Evolutionary conservation across 1,140 invertebrate genomes (phyloP).

Genomic region (Daktulosphaira vitifoliae): DNA sequence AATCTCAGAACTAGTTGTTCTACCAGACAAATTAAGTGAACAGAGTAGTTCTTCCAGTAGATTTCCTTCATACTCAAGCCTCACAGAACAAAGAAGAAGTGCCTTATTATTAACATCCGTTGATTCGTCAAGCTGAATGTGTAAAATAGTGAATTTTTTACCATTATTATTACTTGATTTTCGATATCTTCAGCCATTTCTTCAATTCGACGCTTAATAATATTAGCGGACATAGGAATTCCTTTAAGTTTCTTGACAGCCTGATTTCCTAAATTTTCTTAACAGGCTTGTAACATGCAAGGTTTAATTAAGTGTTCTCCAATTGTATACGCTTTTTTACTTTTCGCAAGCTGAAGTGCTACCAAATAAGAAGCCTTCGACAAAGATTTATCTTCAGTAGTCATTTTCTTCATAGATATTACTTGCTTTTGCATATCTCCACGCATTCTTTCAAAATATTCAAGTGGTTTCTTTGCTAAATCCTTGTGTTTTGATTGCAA

Average conservation of each 20-base stretch:
- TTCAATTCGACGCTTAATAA: slow-evolving; percentile 22
- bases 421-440: no score
- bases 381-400: no score
- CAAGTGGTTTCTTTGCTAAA: slow-evolving; percentile 2
- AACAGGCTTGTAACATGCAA: neutral
- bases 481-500: slow-evolving; percentile 19
- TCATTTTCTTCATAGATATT: no score
- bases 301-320: slow-evolving; percentile 19
- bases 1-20: no score
- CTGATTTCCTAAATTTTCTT: no score
- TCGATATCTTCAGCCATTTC: no score
- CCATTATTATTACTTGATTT: slow-evolving; percentile 8
- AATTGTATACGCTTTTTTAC: slow-evolving; percentile 28
- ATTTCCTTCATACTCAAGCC: no score
- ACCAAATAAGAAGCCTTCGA: no score
- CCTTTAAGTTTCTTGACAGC: no score
- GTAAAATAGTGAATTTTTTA: neutral
- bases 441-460: slow-evolving; percentile 5
- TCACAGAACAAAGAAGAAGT: neutral
- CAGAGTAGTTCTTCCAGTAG: slow-evolving; percentile 27
- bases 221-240: no score
- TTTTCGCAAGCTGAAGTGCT: slow-evolving; percentile 13
- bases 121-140: slow-evolving; percentile 11
- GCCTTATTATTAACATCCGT: neutral
- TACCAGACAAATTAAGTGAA: neutral